Evolutionary conservation across 1,140 invertebrate species (phyloP).

Genomic region (Nasonia vitripennis): DNA sequence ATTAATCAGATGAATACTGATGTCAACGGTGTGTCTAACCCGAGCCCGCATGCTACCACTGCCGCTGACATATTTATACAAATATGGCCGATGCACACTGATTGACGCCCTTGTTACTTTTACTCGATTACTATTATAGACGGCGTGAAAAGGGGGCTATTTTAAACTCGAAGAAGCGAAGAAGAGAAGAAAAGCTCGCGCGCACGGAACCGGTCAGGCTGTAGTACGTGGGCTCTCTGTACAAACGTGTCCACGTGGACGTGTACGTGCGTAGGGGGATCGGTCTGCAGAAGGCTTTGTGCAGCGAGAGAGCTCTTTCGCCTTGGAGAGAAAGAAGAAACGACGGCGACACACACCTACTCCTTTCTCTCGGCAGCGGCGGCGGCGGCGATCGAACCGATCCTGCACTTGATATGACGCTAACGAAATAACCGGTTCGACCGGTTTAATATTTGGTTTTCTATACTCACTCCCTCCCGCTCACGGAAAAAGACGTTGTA

Average conservation of each 20-base stretch:
- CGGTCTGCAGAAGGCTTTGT: background rate
- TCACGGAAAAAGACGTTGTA: background rate
- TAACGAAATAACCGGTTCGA: conserved; percentile 49
- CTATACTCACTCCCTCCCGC: background rate
- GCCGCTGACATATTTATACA: too few relatives aligned
- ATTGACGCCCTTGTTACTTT: too few relatives aligned
- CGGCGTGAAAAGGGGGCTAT: too few relatives aligned
- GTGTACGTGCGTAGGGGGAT: background rate
- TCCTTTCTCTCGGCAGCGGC: background rate
- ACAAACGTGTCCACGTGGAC: conserved; percentile 15
- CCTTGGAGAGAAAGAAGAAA: background rate
- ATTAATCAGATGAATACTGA: background rate
- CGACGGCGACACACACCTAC: conserved; percentile 26
- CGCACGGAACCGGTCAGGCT: too few relatives aligned
- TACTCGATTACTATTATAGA: too few relatives aligned
- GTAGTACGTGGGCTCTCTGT: background rate
- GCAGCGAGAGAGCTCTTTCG: conserved; percentile 1
- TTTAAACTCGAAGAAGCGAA: too few relatives aligned
- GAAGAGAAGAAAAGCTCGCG: too few relatives aligned
- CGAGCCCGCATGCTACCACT: too few relatives aligned
- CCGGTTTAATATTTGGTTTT: conserved; percentile 46
- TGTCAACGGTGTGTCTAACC: background rate
- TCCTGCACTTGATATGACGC: conserved; percentile 43
- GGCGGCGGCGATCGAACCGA: conserved; percentile 21
- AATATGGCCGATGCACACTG: too few relatives aligned